Conservation (phyloP, 2,113 vertebrate genomes). For the Paramormyrops kingsleyae region DNA sequence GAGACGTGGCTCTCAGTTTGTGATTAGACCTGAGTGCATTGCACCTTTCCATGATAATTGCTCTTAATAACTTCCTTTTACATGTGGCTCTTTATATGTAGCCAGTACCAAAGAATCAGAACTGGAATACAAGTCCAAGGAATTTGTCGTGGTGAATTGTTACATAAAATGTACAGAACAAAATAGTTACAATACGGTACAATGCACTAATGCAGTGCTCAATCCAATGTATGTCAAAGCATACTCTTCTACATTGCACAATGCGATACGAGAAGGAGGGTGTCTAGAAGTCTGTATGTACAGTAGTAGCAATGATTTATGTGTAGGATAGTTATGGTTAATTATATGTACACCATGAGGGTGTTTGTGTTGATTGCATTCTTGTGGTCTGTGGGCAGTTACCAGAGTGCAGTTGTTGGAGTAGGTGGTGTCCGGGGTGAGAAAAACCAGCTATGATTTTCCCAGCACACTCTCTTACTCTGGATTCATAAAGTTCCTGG, state of each 20-base stretch:
- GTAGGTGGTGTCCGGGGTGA: not conserved
- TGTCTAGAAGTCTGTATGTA: not conserved
- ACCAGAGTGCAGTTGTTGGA: not conserved
- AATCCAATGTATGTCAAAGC: not conserved
- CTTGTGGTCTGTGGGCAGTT: not conserved
- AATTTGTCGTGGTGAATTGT: not conserved
- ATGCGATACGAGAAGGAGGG: not conserved
- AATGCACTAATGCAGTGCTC: not conserved
- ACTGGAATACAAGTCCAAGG: not conserved
- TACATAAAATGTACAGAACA: not conserved
- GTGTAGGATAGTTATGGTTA: not conserved
- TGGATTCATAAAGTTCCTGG: not conserved
- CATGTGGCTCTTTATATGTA: not conserved
- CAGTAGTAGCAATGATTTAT: not conserved
- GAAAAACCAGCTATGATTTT: not conserved
- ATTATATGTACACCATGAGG: not conserved
- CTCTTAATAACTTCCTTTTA: not conserved
- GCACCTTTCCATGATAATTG: not conserved
- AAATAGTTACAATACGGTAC: not conserved
- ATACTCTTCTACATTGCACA: not conserved
- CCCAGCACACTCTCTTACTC: not conserved
- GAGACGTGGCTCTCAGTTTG: not conserved
- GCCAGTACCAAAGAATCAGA: not conserved
- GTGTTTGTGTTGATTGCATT: not conserved
- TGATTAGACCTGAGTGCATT: constrained; percentile 12